Conservation (phyloP, 2,797 vertebrate species). For the Cryptoblepharus egeriae region DNA sequence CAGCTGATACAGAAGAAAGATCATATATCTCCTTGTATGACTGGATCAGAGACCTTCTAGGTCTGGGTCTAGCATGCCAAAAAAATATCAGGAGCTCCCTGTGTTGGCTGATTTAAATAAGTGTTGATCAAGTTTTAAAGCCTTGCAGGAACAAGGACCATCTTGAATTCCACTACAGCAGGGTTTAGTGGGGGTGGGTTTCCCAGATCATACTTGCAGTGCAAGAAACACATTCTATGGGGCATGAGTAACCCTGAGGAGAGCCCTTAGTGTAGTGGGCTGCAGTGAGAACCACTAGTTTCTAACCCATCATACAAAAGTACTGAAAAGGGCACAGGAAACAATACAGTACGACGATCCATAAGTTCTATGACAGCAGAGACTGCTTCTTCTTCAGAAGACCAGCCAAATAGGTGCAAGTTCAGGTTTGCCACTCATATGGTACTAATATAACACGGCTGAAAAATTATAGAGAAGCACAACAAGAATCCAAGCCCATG, state of each 20-base stretch:
- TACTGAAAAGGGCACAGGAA: conserved; percentile 53
- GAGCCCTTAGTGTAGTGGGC: conserved; percentile 53
- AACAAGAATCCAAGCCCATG: not conserved
- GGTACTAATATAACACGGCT: not conserved
- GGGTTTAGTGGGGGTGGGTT: conserved; percentile 54
- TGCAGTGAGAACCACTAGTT: conserved; percentile 43
- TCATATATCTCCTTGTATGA: conserved; percentile 55
- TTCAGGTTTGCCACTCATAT: not conserved
- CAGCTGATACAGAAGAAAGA: conserved; percentile 66
- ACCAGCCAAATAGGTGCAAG: conserved; percentile 21
- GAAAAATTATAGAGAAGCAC: conserved; percentile 19
- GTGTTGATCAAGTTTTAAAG: too few relatives aligned
- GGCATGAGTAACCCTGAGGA: conserved; percentile 59
- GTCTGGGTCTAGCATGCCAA: conserved; percentile 59
- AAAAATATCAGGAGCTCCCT: conserved; percentile 62
- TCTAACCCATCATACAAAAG: conserved; percentile 52
- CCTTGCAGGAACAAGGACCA: too few relatives aligned
- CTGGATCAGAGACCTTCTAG: conserved; percentile 57
- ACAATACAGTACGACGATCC: conserved; percentile 24
- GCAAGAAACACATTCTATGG: conserved; percentile 64
- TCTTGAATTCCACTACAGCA: conserved; percentile 46
- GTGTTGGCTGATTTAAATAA: not conserved
- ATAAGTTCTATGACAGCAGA: not conserved
- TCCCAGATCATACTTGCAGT: conserved; percentile 58
- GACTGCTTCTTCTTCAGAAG: conserved; percentile 9